Evolutionary conservation across 2,113 vertebrate species (phyloP).

Genomic region (Dolichallabes microphthalmus): DNA sequence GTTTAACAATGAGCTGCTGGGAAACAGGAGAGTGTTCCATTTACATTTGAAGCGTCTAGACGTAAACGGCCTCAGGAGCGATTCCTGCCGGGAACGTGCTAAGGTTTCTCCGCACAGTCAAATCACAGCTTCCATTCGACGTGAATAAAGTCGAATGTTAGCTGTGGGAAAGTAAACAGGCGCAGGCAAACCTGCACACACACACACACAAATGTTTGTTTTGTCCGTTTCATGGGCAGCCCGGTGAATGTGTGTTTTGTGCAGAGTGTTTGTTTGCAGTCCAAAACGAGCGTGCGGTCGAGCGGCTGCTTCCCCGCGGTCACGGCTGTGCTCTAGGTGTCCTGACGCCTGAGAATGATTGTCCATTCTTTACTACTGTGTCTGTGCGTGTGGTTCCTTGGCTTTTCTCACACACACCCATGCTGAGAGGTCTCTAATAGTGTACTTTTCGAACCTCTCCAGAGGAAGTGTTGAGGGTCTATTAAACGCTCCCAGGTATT

Average conservation of each 20-base stretch:
- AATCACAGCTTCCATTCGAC: constrained; percentile 56
- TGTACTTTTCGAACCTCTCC: constrained; percentile 34
- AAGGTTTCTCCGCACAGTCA: constrained; percentile 42
- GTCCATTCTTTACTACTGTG: constrained; percentile 5
- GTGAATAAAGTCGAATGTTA: no score
- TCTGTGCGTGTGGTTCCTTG: background rate
- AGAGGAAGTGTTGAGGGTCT: constrained; percentile 22
- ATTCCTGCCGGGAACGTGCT: constrained; percentile 50
- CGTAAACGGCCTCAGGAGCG: constrained; percentile 28
- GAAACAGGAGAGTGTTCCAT: constrained; percentile 16
- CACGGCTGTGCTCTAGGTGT: constrained; percentile 58
- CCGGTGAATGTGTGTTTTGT: constrained; percentile 70
- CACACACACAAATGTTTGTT: no score
- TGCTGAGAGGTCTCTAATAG: constrained; percentile 14
- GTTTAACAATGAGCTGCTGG: background rate
- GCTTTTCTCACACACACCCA: background rate
- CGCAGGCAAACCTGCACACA: constrained; percentile 57
- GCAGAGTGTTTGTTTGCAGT: constrained; percentile 70
- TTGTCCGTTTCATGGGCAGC: constrained; percentile 61
- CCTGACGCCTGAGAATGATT: constrained; percentile 39
- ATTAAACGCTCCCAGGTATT: constrained; percentile 37
- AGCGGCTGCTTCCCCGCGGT: constrained; percentile 59
- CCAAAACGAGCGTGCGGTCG: constrained; percentile 62
- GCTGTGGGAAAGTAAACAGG: constrained; percentile 71
- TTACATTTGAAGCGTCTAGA: constrained; percentile 35